These are phyloP conservation scores for Drosophila monieri DNA, from an alignment of 2,888 invertebrate genomes.

Conservation along the genomic window DNA sequence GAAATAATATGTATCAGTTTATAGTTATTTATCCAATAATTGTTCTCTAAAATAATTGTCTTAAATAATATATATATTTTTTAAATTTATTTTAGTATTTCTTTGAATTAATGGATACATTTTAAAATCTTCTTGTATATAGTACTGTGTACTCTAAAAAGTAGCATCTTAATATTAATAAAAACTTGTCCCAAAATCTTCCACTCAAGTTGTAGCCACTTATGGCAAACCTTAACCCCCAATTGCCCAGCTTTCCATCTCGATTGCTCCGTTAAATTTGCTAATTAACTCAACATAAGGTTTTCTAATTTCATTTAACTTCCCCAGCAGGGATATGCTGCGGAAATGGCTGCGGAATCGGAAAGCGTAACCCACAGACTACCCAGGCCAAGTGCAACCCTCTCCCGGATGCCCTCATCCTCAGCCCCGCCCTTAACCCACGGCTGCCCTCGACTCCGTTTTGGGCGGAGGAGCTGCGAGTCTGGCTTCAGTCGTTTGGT, in stretches of 20 bases:
- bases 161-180: neutral
- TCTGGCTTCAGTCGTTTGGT: constrained; percentile 66
- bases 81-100: no score
- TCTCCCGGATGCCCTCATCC: constrained; percentile 6
- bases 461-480: constrained; percentile 43
- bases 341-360: constrained; percentile 4
- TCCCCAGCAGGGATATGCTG: constrained; percentile 11
- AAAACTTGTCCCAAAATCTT: neutral
- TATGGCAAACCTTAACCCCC: constrained; percentile 6
- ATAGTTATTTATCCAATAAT: no score
- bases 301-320: constrained; percentile 80
- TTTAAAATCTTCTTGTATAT: no score
- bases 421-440: constrained; percentile 9
- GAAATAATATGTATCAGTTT: no score
- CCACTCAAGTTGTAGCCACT: neutral
- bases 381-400: constrained; percentile 18
- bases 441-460: constrained; percentile 7
- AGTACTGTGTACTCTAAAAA: no score
- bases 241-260: constrained; percentile 3
- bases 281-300: constrained; percentile 80
- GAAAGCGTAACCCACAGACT: constrained; percentile 25
- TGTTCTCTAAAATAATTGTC: no score
- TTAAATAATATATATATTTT: no score
- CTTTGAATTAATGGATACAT: no score
- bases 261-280: constrained; percentile 54